Base-by-base conservation (phyloP, 2,113 vertebrate genomes). In the Guaruba guarouba region DNA sequence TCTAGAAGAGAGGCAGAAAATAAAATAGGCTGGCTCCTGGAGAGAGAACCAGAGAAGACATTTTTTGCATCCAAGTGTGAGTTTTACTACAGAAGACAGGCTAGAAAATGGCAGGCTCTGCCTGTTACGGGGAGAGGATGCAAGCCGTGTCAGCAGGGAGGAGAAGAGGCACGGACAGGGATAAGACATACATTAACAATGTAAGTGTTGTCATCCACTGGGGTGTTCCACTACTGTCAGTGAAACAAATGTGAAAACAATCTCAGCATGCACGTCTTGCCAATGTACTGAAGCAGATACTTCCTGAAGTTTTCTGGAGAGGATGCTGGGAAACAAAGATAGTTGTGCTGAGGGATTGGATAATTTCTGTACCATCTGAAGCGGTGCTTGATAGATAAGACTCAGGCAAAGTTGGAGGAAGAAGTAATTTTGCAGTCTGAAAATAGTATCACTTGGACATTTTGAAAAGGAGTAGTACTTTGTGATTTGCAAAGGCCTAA, bases 391-490 rank as follows among this genome's bases (percentile, higher is more conserved):
- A 2, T 54, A 87, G 66, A 48, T 48, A 39, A 68, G 71, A 59
- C 33, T 68, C 1, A 1, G 37, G 43, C 15, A 59, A 66, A 94
- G 62, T 33, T 91, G 59, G 54, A 84, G 24, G 39, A 73, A 92
- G 69, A 77, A 82, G 29, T 82, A 64, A 61, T 93, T 90, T 82
- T 87, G 68, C 35, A 70, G n/a, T 48, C 48, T 88, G 78, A 69
- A 89, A 90, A 76, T 49, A 57, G 44, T 57, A 62, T 62, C 35
- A 10, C 57, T 66, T 76, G 63, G 81, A 29, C 28, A 23, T 73
- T 82, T 78, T 39, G 63, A 76, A 76, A 24, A 83, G 52, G 63
- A 52, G 41, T 5, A 23, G 61, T 74, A 29, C 66, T 55, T 57
- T 33, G 70, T 82, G 70, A 46, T 76, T 91, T 90, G 84, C 67